Base-by-base conservation (phyloP, 2,888 invertebrate species). In the Malachius bipustulatus region DNA sequence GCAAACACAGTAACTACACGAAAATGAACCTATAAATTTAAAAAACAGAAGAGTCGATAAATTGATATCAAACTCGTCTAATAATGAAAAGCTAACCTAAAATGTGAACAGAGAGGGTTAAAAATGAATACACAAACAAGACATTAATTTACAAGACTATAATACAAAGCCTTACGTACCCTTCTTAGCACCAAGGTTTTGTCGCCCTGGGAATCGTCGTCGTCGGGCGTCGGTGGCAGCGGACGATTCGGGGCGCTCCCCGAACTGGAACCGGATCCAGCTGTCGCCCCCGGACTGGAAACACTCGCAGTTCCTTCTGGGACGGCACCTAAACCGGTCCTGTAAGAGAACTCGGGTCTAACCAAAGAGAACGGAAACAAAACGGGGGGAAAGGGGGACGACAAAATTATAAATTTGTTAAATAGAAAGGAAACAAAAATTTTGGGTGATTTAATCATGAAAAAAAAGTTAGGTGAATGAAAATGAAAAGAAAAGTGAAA, bases 191-290 rank as follows among this genome's bases (percentile, higher is more conserved):
- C 89, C 63, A 93, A 75, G 38, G 91, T 93, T 55, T 87, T 76
- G 63, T 90, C 90, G 37, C 82, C 80, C 51, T 64, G 65, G 42
- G 69, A 67, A 53, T 71, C 72, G 61, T 88, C 87, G 57, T 93
- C 91, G 60, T 90, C 91, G 26, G 93, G 93, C 34, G 93, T 93
- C 33, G 93, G 93, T 37, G 93, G 93, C 54, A 93, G 70, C 34
- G 93, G 93, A 48, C 91, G 75, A 59, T 90, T 91, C 41, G 91
- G 91, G 49, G 89, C 83, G 36, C 81, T 79, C 38, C 80, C 78
- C 47, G 68, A 64, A 43, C 61, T 64, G 33, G 56, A 56, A 39
- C 47, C 59, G 3, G 55, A 49, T 39, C 55, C 49, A 35, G 56
- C 54, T 1, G 62, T 56, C n/a, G 61, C 56, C 33, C 58, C 59